Conservation (phyloP, 2,113 vertebrate species). For the Isurus oxyrinchus region DNA sequence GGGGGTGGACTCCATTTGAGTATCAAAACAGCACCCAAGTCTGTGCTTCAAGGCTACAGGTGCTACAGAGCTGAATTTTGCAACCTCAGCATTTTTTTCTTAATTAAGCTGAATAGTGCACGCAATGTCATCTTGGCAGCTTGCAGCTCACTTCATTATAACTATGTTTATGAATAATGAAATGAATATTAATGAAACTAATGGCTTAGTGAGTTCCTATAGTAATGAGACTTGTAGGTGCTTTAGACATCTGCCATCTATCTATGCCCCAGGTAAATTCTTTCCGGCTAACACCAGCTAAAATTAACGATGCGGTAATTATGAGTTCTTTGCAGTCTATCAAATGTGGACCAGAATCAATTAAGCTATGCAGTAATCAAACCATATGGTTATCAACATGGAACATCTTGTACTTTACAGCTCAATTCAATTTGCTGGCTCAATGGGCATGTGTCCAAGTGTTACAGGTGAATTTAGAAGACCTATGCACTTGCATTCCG, state of each 20-base stretch:
- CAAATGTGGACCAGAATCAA: slow-evolving; percentile 5
- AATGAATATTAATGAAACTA: slow-evolving; percentile 33
- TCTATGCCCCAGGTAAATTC: slow-evolving; percentile 13
- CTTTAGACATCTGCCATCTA: slow-evolving; percentile 30
- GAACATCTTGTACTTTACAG: neutral
- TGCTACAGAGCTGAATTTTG: neutral
- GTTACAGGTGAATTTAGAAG: neutral
- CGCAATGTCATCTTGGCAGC: neutral
- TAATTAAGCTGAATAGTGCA: neutral
- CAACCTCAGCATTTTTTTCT: neutral
- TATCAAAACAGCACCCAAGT: neutral
- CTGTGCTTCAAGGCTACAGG: neutral
- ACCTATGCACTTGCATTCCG: neutral
- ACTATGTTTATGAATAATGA: slow-evolving; percentile 29
- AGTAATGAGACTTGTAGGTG: slow-evolving; percentile 11
- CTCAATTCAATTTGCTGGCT: neutral
- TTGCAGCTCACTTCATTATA: neutral
- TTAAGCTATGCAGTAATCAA: slow-evolving; percentile 10
- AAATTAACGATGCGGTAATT: neutral
- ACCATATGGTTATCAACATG: slow-evolving; percentile 16
- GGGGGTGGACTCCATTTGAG: neutral
- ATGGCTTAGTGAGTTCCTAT: neutral
- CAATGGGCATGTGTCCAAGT: neutral
- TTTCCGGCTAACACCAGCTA: neutral
- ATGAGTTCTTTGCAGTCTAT: neutral